These are phyloP conservation scores for Oreortyx pictus DNA, from an alignment of 2,797 vertebrate species.

Conservation along the genomic window DNA sequence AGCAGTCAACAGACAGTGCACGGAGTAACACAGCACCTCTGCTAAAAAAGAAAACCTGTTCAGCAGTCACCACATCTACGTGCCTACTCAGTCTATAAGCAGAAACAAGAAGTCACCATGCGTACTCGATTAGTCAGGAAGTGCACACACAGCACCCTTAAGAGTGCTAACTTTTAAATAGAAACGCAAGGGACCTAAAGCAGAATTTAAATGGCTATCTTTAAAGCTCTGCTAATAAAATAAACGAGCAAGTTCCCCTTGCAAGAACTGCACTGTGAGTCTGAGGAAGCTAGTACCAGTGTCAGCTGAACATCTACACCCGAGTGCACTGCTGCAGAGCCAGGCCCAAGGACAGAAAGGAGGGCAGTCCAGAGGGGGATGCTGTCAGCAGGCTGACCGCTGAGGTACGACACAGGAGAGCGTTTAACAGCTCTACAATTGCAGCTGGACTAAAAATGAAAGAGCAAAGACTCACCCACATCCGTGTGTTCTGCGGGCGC, in stretches of 20 bases:
- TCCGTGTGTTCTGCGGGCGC: neutral
- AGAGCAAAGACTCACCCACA: neutral
- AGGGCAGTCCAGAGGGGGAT: neutral
- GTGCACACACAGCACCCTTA: neutral
- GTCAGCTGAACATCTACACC: neutral
- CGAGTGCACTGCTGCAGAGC: neutral
- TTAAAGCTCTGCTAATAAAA: neutral
- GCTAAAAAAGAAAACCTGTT: neutral
- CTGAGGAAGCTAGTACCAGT: neutral
- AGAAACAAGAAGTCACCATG: neutral
- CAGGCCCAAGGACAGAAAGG: neutral
- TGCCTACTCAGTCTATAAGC: neutral
- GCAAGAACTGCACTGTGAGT: neutral
- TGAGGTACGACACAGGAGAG: neutral
- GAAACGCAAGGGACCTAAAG: neutral
- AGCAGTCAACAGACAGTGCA: neutral
- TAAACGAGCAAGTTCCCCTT: accelerated
- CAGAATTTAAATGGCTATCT: neutral
- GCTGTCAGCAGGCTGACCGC: neutral
- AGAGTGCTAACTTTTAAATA: slow-evolving; percentile 18
- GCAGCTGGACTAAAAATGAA: neutral
- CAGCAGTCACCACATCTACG: neutral
- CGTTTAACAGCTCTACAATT: neutral
- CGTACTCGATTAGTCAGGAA: neutral
- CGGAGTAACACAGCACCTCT: neutral